phyloP scores from a whole-genome alignment of 2,888 invertebrate genomes.

The Scotopteryx bipunctaria region DNA sequence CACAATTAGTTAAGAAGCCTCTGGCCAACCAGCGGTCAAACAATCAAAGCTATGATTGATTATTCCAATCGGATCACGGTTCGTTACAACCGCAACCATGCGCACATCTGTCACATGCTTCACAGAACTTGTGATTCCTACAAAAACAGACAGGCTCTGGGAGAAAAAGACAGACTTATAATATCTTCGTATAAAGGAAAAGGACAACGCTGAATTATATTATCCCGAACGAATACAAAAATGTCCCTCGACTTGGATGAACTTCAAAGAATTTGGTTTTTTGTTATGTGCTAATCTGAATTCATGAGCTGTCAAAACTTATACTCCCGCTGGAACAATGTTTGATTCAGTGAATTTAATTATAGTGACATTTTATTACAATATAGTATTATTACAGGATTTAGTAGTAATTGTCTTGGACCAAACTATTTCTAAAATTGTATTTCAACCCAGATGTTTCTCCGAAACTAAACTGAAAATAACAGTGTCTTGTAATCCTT shows the following conservation, averaged over 20 bases:
- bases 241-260: slow-evolving; percentile 60
- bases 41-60: slow-evolving; percentile 80
- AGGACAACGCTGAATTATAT: slow-evolving; percentile 56
- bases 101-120: slow-evolving; percentile 81
- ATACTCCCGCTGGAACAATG: background rate
- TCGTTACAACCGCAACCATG: slow-evolving; percentile 78
- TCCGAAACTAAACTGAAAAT: slow-evolving; percentile 58
- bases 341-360: slow-evolving; percentile 10
- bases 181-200: slow-evolving; percentile 42
- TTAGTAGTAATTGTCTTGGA: slow-evolving; percentile 10
- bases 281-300: slow-evolving; percentile 29
- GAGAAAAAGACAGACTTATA: slow-evolving; percentile 59
- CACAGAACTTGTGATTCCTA: slow-evolving; percentile 74
- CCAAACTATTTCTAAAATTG: slow-evolving; percentile 47
- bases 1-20: slow-evolving; percentile 50
- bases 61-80: slow-evolving; percentile 77
- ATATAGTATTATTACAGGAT: background rate
- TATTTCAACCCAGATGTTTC: slow-evolving; percentile 49
- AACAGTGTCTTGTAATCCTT: slow-evolving; percentile 68
- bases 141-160: slow-evolving; percentile 70
- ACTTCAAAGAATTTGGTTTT: slow-evolving; percentile 49
- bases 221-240: slow-evolving; percentile 57
- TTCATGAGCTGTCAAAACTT: slow-evolving; percentile 23
- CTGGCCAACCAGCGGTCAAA: slow-evolving; percentile 64
- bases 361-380: background rate